phyloP scores from a whole-genome alignment of 2,888 invertebrate genomes.

The Drosophila melanosoma region DNA sequence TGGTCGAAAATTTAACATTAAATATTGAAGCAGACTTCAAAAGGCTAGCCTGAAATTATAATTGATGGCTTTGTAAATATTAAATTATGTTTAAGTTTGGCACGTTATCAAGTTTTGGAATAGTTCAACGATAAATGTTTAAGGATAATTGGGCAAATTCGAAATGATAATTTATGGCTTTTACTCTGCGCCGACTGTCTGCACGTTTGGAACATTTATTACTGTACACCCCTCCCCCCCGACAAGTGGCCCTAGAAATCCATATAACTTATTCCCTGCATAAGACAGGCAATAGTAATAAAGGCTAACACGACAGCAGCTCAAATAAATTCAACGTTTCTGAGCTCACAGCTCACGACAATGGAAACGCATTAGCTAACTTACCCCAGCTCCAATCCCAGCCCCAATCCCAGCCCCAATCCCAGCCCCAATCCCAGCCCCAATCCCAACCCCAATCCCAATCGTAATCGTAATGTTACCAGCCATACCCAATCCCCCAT shows the following conservation, averaged over 20 bases:
- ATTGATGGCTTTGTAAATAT: background rate
- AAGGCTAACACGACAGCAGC: conserved; percentile 59
- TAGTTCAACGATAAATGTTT: conserved; percentile 28
- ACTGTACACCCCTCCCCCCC: conserved; percentile 16
- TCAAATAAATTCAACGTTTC: conserved; percentile 65
- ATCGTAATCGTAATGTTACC: background rate
- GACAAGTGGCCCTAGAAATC: conserved; percentile 54
- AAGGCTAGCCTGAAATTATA: background rate
- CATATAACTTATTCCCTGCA: conserved; percentile 63
- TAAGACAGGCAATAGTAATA: conserved; percentile 76
- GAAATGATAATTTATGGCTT: conserved; percentile 50
- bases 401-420: background rate
- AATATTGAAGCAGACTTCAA: background rate
- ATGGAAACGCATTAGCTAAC: conserved; percentile 74
- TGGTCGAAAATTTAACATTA: background rate
- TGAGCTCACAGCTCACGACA: conserved; percentile 58
- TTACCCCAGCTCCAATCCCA: conserved; percentile 3
- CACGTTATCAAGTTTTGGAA: background rate
- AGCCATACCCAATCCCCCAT: background rate
- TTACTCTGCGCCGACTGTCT: conserved; percentile 21
- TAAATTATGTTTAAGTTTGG: background rate
- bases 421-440: background rate
- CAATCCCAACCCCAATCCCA: background rate
- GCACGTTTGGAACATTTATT: conserved; percentile 60
- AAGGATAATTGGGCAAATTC: conserved; percentile 26